These are phyloP conservation scores for Betta splendens DNA, from an alignment of 2,797 vertebrate species.

Conservation along the genomic window DNA sequence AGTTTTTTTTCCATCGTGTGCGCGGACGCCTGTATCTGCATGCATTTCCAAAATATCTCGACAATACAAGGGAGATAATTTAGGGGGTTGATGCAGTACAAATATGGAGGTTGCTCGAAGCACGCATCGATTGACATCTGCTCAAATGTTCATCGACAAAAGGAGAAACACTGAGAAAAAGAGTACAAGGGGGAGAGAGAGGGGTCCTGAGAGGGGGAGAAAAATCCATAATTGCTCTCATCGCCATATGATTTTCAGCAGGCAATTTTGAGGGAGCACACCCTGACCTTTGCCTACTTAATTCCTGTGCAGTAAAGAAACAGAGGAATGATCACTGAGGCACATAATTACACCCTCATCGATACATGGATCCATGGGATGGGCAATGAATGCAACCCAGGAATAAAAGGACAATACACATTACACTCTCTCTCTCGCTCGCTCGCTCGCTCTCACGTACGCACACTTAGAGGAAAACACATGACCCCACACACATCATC, in stretches of 20 bases:
- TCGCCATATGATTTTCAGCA: slow-evolving; percentile 83
- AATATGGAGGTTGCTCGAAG: slow-evolving; percentile 74
- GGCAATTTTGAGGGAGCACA: slow-evolving; percentile 80
- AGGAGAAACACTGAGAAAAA: slow-evolving; percentile 68
- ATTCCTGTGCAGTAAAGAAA: slow-evolving; percentile 84
- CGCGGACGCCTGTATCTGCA: slow-evolving; percentile 6
- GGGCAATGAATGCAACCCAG: slow-evolving; percentile 74
- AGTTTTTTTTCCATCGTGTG: slow-evolving; percentile 17
- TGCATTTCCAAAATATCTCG: slow-evolving; percentile 59
- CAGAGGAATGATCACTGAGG: slow-evolving; percentile 83
- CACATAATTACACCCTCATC: slow-evolving; percentile 85
- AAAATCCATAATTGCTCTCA: slow-evolving; percentile 84
- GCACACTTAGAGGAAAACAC: slow-evolving; percentile 51
- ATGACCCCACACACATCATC: slow-evolving; percentile 55
- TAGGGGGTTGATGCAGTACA: slow-evolving; percentile 60
- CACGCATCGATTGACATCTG: slow-evolving; percentile 79
- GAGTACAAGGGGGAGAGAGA: slow-evolving; percentile 46
- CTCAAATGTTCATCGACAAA: slow-evolving; percentile 79
- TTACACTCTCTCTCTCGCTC: slow-evolving; percentile 39
- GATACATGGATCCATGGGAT: slow-evolving; percentile 81
- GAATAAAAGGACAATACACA: slow-evolving; percentile 76
- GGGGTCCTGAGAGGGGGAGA: slow-evolving; percentile 57
- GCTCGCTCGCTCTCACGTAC: slow-evolving; percentile 16
- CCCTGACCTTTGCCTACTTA: slow-evolving; percentile 85
- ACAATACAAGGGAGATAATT: slow-evolving; percentile 63